Conservation (phyloP, 1,140 invertebrate genomes). For the Philopotamus ludificatus region DNA sequence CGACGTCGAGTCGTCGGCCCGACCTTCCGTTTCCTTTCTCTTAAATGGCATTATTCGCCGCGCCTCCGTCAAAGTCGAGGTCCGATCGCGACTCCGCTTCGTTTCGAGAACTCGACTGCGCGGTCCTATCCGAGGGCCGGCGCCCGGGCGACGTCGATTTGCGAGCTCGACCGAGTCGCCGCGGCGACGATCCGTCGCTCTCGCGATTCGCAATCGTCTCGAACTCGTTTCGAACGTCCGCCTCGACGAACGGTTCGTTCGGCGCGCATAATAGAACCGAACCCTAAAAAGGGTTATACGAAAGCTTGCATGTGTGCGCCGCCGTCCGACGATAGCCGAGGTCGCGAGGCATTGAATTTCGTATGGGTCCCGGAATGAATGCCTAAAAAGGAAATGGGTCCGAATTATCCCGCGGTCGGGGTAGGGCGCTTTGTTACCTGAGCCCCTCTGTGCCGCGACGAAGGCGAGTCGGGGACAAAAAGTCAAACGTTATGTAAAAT, state of each 20-base stretch:
- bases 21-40: no score
- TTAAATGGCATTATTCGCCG: no score
- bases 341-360: constrained; percentile 13
- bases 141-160: neutral
- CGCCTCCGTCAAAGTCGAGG: no score
- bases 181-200: neutral
- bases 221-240: neutral
- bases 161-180: neutral
- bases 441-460: no score
- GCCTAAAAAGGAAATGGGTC: constrained; percentile 17
- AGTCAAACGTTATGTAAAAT: constrained; percentile 11
- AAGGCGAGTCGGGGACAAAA: no score
- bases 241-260: neutral
- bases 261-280: neutral
- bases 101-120: no score
- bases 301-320: no score
- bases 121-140: no score
- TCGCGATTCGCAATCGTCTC: neutral
- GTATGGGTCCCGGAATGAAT: constrained; percentile 12
- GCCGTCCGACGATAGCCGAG: constrained; percentile 14
- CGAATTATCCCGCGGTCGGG: constrained; percentile 16
- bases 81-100: no score
- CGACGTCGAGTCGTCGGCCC: no score
- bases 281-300: constrained; percentile 23
- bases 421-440: constrained; percentile 13